phyloP scores from a whole-genome alignment of 2,797 vertebrate genomes.

The Uromys caudimaculatus region DNA sequence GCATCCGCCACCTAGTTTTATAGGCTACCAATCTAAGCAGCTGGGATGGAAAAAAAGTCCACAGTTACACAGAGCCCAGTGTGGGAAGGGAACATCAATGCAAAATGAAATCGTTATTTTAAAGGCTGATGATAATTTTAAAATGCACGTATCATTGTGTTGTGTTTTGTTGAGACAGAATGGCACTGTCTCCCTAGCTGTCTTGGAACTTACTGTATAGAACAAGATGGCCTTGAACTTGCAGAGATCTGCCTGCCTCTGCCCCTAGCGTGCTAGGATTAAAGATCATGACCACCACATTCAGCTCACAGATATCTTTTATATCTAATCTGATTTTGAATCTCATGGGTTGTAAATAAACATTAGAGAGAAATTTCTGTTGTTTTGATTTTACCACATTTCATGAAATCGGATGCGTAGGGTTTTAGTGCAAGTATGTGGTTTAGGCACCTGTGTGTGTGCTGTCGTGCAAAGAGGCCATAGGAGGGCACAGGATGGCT shows the following conservation, averaged over 20 bases:
- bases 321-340: neutral
- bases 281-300: neutral
- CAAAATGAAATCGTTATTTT: neutral
- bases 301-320: neutral
- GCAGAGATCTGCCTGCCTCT: neutral
- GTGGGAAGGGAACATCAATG: neutral
- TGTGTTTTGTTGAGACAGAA: neutral
- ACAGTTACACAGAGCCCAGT: neutral
- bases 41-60: neutral
- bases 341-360: neutral
- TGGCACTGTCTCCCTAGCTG: neutral
- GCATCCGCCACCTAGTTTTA: neutral
- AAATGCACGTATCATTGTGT: neutral
- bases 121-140: neutral
- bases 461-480: neutral
- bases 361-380: slow-evolving; percentile 22
- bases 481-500: no score
- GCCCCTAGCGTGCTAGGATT: neutral
- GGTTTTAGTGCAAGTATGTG: neutral
- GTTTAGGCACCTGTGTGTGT: neutral
- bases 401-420: neutral
- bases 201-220: neutral
- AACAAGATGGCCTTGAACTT: neutral
- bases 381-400: slow-evolving; percentile 36
- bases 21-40: neutral